phyloP scores from a whole-genome alignment of 2,113 vertebrate genomes.

The Conger conger region DNA sequence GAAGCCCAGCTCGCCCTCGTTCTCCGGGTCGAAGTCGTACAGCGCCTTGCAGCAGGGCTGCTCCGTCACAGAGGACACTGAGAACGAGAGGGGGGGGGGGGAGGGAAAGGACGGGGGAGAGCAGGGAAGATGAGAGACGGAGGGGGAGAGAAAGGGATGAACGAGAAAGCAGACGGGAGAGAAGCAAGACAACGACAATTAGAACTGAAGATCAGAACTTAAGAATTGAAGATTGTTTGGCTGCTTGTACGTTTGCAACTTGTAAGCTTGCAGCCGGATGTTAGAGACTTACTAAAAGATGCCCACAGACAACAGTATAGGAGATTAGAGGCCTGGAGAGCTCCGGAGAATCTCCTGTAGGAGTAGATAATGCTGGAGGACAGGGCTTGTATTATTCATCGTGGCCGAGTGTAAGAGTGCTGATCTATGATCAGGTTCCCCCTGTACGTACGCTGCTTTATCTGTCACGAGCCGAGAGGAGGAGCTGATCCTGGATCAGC shows the following conservation, averaged over 20 bases:
- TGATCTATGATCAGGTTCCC: too few relatives aligned
- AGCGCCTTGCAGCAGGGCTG: conserved; percentile 94
- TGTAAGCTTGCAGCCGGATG: neutral
- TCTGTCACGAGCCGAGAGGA: too few relatives aligned
- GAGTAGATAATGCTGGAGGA: neutral
- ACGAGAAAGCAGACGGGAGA: neutral
- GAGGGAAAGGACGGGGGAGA: neutral
- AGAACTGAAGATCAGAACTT: neutral
- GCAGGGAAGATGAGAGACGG: neutral
- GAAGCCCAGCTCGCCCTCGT: conserved; percentile 96
- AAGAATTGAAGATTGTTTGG: too few relatives aligned
- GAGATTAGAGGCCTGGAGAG: neutral
- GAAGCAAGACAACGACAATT: too few relatives aligned
- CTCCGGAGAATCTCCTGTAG: neutral
- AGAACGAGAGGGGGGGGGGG: neutral
- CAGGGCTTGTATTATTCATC: neutral
- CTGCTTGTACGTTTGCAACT: too few relatives aligned
- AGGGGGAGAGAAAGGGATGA: neutral
- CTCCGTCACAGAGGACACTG: conserved; percentile 70
- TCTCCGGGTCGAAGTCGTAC: conserved; percentile 96
- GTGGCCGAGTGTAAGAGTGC: neutral
- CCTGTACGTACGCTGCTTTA: too few relatives aligned
- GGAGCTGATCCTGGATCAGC: too few relatives aligned
- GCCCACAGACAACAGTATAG: neutral
- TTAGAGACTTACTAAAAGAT: neutral